Conservation (phyloP, 2,113 vertebrate species). For the Oncorhynchus clarkii region DNA sequence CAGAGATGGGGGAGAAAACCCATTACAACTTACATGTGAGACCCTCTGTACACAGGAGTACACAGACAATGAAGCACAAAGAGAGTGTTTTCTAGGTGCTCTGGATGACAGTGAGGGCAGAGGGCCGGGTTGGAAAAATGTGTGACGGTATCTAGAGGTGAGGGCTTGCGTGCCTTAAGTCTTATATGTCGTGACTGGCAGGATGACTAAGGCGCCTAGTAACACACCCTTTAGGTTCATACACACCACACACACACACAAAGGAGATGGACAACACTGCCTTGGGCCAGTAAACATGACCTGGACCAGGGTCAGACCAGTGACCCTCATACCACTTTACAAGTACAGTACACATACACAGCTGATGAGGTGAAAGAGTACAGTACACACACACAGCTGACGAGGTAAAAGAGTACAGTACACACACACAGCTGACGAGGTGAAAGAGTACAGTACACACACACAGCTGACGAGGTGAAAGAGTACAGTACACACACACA, state of each 20-base stretch:
- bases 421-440: no score
- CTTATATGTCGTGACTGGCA: constrained; percentile 26
- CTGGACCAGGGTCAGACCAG: not conserved
- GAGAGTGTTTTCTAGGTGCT: not conserved
- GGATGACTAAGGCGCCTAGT: constrained; percentile 27
- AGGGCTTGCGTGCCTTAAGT: constrained; percentile 16
- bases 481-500: no score
- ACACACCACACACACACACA: not conserved
- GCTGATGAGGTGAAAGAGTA: not conserved
- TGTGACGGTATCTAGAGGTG: constrained; percentile 6
- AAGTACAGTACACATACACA: not conserved
- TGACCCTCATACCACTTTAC: not conserved
- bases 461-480: no score
- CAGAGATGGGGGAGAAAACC: constrained; percentile 26
- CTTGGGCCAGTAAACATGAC: not conserved
- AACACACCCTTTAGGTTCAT: not conserved
- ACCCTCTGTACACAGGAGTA: no score
- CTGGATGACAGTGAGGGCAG: not conserved
- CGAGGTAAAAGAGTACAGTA: no score
- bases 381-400: not conserved
- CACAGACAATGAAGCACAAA: no score
- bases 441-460: no score
- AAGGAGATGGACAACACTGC: not conserved
- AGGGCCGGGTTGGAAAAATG: constrained; percentile 4
- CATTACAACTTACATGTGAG: no score